Conservation (phyloP, 2,797 vertebrate species). For the Rhincodon typus region DNA sequence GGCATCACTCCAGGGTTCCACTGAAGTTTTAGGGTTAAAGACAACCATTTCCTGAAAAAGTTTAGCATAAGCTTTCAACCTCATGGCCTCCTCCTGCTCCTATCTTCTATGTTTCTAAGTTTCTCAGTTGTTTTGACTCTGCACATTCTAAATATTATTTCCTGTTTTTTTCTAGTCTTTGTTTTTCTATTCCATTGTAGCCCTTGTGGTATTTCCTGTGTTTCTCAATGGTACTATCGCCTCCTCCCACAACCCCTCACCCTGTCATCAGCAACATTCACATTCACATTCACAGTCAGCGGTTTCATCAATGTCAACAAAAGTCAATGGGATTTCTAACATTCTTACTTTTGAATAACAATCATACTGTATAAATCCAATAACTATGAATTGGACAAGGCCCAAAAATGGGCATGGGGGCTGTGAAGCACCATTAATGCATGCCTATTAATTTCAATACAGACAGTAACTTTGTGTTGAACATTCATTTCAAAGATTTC, state of each 20-base stretch:
- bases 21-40: not conserved
- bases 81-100: not conserved
- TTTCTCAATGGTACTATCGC: constrained; percentile 38
- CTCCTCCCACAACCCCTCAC: not conserved
- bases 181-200: constrained; percentile 52
- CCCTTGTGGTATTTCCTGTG: constrained; percentile 65
- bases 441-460: too few species aligned
- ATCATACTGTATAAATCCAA: not conserved
- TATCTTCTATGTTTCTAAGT: too few species aligned
- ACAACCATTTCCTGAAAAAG: constrained; percentile 33
- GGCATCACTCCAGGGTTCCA: constrained; percentile 23
- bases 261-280: not conserved
- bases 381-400: too few species aligned
- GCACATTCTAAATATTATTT: constrained; percentile 43
- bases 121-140: not conserved
- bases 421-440: too few species aligned
- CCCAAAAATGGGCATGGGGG: too few species aligned
- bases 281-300: not conserved
- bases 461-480: too few species aligned
- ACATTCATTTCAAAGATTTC: too few species aligned
- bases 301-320: not conserved
- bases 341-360: not conserved
- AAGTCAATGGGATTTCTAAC: not conserved
- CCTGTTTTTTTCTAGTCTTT: constrained; percentile 57
- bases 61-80: not conserved